Evolutionary conservation across 2,797 vertebrate genomes (phyloP).

Genomic region (Poeciliopsis presidionis): DNA sequence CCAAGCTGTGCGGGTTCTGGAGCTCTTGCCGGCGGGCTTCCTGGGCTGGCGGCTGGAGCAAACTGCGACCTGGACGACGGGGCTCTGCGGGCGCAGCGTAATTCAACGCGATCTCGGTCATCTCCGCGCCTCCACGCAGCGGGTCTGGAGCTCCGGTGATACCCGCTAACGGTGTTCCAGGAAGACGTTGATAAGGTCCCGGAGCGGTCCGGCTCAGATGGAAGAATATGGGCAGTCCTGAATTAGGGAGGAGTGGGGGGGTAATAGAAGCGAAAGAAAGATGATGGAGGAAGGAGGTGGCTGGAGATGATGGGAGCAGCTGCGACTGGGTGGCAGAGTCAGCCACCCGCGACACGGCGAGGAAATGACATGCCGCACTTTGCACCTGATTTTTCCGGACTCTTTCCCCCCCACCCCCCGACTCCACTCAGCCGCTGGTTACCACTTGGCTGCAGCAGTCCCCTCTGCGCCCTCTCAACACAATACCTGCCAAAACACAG

Average conservation of each 20-base stretch:
- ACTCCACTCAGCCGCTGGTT: slow-evolving; percentile 71
- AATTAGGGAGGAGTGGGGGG: slow-evolving; percentile 48
- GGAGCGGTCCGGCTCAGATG: slow-evolving; percentile 77
- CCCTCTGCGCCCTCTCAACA: slow-evolving; percentile 72
- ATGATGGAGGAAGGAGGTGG: slow-evolving; percentile 59
- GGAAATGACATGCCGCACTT: slow-evolving; percentile 80
- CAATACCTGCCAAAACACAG: slow-evolving; percentile 82
- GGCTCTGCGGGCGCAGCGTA: slow-evolving; percentile 73
- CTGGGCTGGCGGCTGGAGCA: slow-evolving; percentile 69
- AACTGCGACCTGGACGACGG: slow-evolving; percentile 66
- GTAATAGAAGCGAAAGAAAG: slow-evolving; percentile 40
- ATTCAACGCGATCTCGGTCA: slow-evolving; percentile 72
- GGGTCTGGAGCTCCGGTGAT: slow-evolving; percentile 69
- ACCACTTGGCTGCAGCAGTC: slow-evolving; percentile 67
- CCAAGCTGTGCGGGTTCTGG: slow-evolving; percentile 60
- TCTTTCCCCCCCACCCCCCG: slow-evolving; percentile 59
- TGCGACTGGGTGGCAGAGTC: slow-evolving; percentile 78
- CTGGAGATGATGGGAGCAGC: slow-evolving; percentile 74
- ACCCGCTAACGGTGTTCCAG: slow-evolving; percentile 64
- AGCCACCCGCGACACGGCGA: slow-evolving; percentile 78
- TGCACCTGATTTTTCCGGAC: slow-evolving; percentile 85
- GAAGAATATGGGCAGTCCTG: slow-evolving; percentile 60
- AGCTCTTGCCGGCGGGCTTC: slow-evolving; percentile 67
- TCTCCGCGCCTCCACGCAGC: slow-evolving; percentile 75
- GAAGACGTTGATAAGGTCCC: slow-evolving; percentile 63